Percentiles rank a stretch among this genome's conserved stretches.
Conservation (phyloP, 2,113 vertebrate species). For the Panurus biarmicus region DNA sequence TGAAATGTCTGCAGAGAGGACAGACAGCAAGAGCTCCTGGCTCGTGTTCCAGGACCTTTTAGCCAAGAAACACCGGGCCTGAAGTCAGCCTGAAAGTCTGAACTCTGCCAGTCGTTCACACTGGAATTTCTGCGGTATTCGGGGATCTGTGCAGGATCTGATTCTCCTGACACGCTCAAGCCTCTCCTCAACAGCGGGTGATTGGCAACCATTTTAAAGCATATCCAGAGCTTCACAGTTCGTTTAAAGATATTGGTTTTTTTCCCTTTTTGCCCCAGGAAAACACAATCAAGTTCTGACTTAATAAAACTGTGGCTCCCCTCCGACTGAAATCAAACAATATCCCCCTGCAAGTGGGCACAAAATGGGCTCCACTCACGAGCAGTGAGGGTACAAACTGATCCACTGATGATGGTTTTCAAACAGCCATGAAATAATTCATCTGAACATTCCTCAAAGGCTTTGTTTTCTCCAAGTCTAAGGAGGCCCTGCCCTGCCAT, state of each 20-base stretch:
- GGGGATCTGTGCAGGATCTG: background rate
- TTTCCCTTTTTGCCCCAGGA: background rate
- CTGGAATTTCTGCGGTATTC: background rate
- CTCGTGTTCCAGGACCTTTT: background rate
- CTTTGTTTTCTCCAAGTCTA: background rate
- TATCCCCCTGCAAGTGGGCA: background rate
- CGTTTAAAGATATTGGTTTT: fast-evolving
- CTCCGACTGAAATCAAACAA: background rate
- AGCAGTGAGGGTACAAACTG: background rate
- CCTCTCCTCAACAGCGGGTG: background rate
- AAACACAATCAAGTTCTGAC: background rate
- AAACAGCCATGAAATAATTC: background rate
- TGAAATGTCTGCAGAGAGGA: background rate
- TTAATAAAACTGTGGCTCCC: background rate
- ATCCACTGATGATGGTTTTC: background rate
- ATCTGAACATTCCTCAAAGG: background rate
- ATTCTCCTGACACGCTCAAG: background rate
- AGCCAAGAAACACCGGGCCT: background rate
- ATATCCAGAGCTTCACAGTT: background rate
- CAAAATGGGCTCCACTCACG: background rate
- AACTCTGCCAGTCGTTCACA: background rate
- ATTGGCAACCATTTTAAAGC: background rate
- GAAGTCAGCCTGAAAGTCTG: background rate
- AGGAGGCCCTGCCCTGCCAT: background rate
- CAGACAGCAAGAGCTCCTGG: background rate